These are phyloP conservation scores for Tragelaphus scriptus DNA, from an alignment of 2,113 vertebrate genomes.

Conservation along the genomic window DNA sequence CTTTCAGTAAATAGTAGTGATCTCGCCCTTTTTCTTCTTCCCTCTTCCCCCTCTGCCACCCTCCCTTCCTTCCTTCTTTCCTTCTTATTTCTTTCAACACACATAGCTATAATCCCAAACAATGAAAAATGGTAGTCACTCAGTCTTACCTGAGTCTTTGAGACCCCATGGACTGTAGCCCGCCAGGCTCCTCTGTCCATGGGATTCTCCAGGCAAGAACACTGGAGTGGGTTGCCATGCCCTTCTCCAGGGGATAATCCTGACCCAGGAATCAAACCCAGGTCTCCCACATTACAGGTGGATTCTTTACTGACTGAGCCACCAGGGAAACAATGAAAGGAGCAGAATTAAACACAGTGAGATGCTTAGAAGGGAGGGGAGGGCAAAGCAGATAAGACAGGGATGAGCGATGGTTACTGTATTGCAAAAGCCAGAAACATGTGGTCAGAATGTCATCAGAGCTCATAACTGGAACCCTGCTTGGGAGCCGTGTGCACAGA, in stretches of 20 bases:
- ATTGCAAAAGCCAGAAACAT: neutral
- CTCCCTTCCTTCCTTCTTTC: neutral
- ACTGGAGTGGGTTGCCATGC: neutral
- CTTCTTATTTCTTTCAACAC: neutral
- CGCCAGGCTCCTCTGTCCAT: neutral
- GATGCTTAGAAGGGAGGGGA: neutral
- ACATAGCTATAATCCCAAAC: neutral
- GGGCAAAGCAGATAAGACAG: neutral
- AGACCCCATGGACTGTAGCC: neutral
- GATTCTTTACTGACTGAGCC: neutral
- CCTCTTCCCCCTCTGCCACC: neutral
- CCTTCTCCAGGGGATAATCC: neutral
- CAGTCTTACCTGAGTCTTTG: neutral
- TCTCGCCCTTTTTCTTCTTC: neutral
- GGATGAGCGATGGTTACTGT: neutral
- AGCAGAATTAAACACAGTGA: neutral
- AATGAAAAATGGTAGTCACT: rapidly evolving
- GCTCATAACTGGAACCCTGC: neutral
- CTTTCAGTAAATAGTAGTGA: neutral
- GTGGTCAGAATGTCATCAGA: no score
- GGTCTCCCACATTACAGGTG: neutral
- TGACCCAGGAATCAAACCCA: neutral
- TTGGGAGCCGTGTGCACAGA: rapidly evolving
- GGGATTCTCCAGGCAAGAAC: neutral
- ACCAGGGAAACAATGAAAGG: neutral